phyloP scores from a whole-genome alignment of 2,797 vertebrate genomes.

The Arctocebus calabarensis region DNA sequence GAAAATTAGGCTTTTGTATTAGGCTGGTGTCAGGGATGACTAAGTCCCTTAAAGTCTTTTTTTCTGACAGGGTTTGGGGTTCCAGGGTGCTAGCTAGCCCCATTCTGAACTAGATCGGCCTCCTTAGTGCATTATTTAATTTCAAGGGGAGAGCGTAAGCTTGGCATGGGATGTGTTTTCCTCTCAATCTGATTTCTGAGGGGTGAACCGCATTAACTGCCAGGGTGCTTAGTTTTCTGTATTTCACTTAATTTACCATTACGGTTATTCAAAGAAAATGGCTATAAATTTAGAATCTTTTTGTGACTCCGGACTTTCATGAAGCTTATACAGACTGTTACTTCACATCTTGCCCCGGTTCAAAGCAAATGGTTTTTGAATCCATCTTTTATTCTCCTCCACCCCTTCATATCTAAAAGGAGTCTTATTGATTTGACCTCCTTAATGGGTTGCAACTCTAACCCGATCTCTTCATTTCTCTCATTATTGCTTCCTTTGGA shows the following conservation, averaged over 20 bases:
- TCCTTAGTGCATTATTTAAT: neutral
- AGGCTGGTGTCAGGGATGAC: neutral
- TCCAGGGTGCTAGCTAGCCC: neutral
- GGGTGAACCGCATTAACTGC: constrained; percentile 39
- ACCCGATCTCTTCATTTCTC: neutral
- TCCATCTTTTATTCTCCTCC: neutral
- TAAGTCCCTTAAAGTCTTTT: neutral
- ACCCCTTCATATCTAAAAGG: neutral
- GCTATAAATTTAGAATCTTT: constrained; percentile 49
- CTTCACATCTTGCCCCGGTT: constrained; percentile 29
- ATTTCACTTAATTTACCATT: constrained; percentile 67
- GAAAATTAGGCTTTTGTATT: constrained; percentile 76
- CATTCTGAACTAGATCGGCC: neutral
- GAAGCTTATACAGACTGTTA: neutral
- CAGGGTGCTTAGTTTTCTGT: constrained; percentile 65
- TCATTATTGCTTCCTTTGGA: neutral
- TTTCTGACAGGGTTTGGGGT: neutral
- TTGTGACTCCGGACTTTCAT: neutral
- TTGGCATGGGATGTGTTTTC: constrained; percentile 52
- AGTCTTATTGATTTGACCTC: neutral
- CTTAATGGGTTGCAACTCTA: neutral
- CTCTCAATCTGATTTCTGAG: constrained; percentile 49
- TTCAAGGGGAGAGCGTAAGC: neutral
- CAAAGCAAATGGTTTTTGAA: neutral
- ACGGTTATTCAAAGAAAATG: constrained; percentile 56